Conservation (phyloP, 35 echinoderm and acorn worm species). For the Holothuria glaberrima region DNA sequence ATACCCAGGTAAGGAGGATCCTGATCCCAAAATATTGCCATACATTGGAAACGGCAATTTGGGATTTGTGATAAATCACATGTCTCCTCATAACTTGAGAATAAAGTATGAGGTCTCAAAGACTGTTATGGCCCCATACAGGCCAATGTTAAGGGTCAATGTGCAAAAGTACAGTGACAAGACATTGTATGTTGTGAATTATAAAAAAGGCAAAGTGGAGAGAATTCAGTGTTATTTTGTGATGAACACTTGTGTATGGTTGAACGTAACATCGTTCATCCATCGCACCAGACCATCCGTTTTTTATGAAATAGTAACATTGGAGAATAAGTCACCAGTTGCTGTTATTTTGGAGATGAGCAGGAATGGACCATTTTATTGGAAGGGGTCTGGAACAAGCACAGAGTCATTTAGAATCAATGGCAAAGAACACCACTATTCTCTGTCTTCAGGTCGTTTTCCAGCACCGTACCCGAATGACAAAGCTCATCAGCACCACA, state of each 20-base stretch:
- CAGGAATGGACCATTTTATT: slow-evolving; percentile 75
- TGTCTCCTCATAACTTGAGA: slow-evolving; percentile 65
- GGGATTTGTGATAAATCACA: slow-evolving; percentile 74
- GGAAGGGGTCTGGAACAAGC: slow-evolving; percentile 85
- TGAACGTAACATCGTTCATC: slow-evolving; percentile 74
- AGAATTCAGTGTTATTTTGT: slow-evolving; percentile 90
- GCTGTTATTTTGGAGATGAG: slow-evolving; percentile 69
- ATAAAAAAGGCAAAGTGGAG: slow-evolving; percentile 74
- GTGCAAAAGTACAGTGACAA: slow-evolving; percentile 72
- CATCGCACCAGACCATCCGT: slow-evolving; percentile 76
- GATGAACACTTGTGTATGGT: slow-evolving; percentile 72
- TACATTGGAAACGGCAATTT: slow-evolving; percentile 87
- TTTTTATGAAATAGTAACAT: slow-evolving; percentile 73
- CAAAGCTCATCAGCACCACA: slow-evolving; percentile 61
- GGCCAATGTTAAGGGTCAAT: slow-evolving; percentile 68
- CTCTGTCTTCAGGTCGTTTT: slow-evolving; percentile 77
- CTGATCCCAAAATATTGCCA: slow-evolving; percentile 58
- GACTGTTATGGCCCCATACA: slow-evolving; percentile 69
- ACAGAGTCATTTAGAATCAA: slow-evolving; percentile 78
- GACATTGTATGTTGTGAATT: slow-evolving; percentile 80
- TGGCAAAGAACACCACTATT: slow-evolving; percentile 69
- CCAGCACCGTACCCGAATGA: slow-evolving; percentile 53
- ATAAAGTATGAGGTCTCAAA: slow-evolving; percentile 65
- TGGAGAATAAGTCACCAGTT: slow-evolving; percentile 80
- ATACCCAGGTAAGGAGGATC: slow-evolving; percentile 36